Evolutionary conservation across 1,140 invertebrate species (phyloP).

Genomic region (Diachasmimorpha longicaudata): DNA sequence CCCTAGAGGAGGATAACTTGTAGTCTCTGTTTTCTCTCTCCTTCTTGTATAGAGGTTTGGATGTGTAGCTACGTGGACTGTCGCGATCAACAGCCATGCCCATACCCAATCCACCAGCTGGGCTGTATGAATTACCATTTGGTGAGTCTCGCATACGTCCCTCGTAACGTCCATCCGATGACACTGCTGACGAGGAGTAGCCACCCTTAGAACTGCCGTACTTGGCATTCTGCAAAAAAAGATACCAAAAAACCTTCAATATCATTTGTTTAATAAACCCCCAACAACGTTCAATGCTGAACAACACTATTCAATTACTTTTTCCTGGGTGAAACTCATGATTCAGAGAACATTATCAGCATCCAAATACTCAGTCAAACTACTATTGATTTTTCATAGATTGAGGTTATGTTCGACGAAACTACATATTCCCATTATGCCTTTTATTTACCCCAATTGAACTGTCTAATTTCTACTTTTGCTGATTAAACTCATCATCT

Average conservation of each 20-base stretch:
- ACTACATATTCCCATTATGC: not conserved
- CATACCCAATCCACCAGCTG: constrained; percentile 66
- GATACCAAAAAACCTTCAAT: not conserved
- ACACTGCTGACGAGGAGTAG: constrained; percentile 63
- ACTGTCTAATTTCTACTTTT: not conserved
- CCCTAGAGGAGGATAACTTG: constrained; percentile 77
- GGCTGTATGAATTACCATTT: constrained; percentile 77
- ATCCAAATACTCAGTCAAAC: not conserved
- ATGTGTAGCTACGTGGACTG: constrained; percentile 70
- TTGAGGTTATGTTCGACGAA: constrained; percentile 59
- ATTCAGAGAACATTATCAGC: not conserved
- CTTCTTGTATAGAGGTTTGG: constrained; percentile 85
- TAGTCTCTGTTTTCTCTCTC: constrained; percentile 92
- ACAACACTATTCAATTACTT: not conserved
- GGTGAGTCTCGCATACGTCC: constrained; percentile 75
- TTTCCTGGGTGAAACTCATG: not conserved
- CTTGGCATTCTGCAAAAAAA: constrained; percentile 71
- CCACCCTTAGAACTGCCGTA: constrained; percentile 75
- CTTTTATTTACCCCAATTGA: not conserved
- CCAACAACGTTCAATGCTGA: not conserved
- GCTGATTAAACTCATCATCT: not conserved
- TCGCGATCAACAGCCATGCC: constrained; percentile 70
- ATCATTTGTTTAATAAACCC: not conserved
- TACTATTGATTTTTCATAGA: constrained; percentile 59
- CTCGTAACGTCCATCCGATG: constrained; percentile 64